phyloP scores from a whole-genome alignment of 1,140 invertebrate genomes.

The Euura lappo region DNA sequence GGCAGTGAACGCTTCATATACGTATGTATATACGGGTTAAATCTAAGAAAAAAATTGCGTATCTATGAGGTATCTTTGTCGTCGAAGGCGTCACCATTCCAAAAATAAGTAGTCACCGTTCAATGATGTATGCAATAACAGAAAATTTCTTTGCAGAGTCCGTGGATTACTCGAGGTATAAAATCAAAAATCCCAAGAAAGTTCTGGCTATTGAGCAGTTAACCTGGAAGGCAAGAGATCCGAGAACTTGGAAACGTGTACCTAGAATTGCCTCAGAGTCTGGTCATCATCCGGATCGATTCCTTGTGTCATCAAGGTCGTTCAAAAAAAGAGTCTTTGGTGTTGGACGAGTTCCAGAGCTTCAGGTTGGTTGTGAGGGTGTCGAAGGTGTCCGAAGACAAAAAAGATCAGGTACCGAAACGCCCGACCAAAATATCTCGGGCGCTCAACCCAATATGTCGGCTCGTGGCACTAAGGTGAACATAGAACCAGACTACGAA shows the following conservation, averaged over 20 bases:
- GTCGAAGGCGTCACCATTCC: too few relatives aligned
- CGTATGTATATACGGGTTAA: too few relatives aligned
- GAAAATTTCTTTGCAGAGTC: too few relatives aligned
- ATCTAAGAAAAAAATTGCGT: too few relatives aligned
- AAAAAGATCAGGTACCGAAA: conserved; percentile 18
- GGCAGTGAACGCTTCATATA: too few relatives aligned
- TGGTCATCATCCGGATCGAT: not conserved
- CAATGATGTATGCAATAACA: too few relatives aligned
- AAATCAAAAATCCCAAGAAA: conserved; percentile 37
- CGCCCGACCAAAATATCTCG: conserved; percentile 13
- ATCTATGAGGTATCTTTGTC: too few relatives aligned
- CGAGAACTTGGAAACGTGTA: conserved; percentile 22
- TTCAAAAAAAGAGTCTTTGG: conserved; percentile 22
- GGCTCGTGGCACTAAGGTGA: conserved; percentile 18
- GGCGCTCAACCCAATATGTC: conserved; percentile 7
- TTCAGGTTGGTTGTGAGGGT: conserved; percentile 51
- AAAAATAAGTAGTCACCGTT: too few relatives aligned
- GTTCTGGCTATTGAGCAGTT: not conserved
- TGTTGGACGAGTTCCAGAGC: conserved; percentile 42
- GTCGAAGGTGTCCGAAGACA: conserved; percentile 28
- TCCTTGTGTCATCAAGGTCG: not conserved
- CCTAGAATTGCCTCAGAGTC: not conserved
- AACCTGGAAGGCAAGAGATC: conserved; percentile 18
- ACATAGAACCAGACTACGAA: conserved; percentile 34
- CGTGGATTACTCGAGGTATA: conserved; percentile 9